These are phyloP conservation scores for Pentalonia nigronervosa DNA, from an alignment of 1,140 invertebrate genomes.

Conservation along the genomic window DNA sequence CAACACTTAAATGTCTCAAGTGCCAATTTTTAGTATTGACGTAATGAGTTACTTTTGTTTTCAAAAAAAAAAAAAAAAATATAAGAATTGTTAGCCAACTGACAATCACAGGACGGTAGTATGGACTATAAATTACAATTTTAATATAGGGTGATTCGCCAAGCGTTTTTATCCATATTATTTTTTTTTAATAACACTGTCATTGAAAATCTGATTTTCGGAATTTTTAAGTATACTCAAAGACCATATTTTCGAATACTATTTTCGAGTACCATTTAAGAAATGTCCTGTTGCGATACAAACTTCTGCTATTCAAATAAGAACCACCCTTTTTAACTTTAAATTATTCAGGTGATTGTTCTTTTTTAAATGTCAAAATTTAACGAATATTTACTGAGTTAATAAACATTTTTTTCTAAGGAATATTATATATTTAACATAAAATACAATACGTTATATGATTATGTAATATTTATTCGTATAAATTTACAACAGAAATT, in stretches of 20 bases:
- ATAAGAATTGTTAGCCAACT: neutral
- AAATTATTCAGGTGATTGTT: neutral
- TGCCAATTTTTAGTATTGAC: neutral
- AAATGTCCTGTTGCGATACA: neutral
- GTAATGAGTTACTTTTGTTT: neutral
- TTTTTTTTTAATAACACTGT: neutral
- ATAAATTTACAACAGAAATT: too few species aligned
- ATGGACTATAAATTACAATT: neutral
- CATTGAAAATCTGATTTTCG: neutral
- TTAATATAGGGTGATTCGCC: rapidly evolving
- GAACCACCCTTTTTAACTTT: neutral
- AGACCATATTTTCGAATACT: too few species aligned
- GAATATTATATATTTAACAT: too few species aligned
- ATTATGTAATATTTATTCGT: too few species aligned
- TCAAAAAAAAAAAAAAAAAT: neutral
- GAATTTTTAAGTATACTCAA: neutral
- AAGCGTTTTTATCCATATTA: neutral
- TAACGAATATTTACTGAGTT: too few species aligned
- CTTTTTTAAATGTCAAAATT: neutral
- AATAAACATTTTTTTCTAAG: too few species aligned
- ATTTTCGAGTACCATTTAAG: neutral
- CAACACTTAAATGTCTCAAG: neutral
- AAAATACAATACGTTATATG: too few species aligned
- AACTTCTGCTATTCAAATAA: neutral
- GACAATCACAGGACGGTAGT: neutral